These are phyloP conservation scores for Carabus problematicus DNA, from an alignment of 2,888 invertebrate genomes.

Conservation along the genomic window DNA sequence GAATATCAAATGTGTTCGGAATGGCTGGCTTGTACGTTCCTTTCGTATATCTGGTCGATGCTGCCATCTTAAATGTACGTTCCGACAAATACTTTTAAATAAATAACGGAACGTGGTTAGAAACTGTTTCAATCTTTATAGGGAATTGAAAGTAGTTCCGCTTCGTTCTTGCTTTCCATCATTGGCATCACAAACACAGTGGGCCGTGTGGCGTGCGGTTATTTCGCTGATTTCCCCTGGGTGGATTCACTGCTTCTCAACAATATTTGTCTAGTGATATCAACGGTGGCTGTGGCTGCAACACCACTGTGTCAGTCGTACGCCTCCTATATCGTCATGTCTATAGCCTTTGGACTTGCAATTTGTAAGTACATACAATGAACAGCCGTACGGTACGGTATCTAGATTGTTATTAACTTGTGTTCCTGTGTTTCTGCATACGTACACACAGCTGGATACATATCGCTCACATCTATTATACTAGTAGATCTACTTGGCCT, in stretches of 20 bases:
- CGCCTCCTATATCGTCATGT: constrained; percentile 77
- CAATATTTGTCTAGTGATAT: constrained; percentile 89
- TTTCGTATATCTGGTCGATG: constrained; percentile 91
- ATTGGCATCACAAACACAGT: constrained; percentile 95
- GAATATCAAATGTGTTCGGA: constrained; percentile 93
- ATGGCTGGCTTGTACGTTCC: constrained; percentile 98
- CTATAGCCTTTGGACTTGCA: constrained; percentile 90
- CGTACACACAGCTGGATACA: constrained; percentile 82
- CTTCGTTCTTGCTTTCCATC: constrained; percentile 79
- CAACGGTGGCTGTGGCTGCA: constrained; percentile 83
- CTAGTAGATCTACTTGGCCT: constrained; percentile 94
- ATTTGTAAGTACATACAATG: constrained; percentile 72
- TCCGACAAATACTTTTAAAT: too few relatives aligned
- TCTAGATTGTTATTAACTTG: not conserved
- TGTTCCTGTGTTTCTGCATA: not conserved
- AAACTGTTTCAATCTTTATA: constrained; percentile 55
- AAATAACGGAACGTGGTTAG: not conserved
- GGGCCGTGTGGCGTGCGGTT: constrained; percentile 88
- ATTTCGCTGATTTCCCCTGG: constrained; percentile 89
- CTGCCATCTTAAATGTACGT: constrained; percentile 74
- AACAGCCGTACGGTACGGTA: not conserved
- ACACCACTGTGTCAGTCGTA: constrained; percentile 86
- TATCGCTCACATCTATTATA: constrained; percentile 97
- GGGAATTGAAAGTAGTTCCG: constrained; percentile 75
- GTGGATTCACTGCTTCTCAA: constrained; percentile 93